A percentile compares a stretch with the other conserved stretches of the same genome.
Evolutionary conservation across 2,113 vertebrate species (phyloP).

Genomic region (Phocoena sinus): DNA sequence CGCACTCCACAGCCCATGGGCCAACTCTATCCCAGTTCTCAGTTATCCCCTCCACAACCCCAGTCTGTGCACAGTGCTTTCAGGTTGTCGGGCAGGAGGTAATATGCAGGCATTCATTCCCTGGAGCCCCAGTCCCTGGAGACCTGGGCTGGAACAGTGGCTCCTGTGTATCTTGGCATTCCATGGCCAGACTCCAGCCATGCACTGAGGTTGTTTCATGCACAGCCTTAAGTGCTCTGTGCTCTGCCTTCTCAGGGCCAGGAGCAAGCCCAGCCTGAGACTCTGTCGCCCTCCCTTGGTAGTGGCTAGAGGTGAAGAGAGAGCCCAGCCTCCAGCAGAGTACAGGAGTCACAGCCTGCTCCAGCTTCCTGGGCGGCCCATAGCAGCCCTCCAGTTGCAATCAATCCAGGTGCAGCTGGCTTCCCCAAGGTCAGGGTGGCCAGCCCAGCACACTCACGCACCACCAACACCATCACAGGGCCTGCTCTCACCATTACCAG

Average conservation of each 20-base stretch:
- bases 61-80: slow-evolving; percentile 38
- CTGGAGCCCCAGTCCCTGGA: slow-evolving; percentile 58
- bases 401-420: background rate
- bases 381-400: background rate
- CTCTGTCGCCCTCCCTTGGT: slow-evolving; percentile 64
- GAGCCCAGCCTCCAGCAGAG: background rate
- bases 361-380: background rate
- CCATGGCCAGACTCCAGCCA: slow-evolving; percentile 68
- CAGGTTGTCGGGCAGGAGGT: slow-evolving; percentile 28
- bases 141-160: slow-evolving; percentile 57
- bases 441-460: background rate
- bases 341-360: background rate
- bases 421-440: background rate
- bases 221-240: slow-evolving; percentile 58
- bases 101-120: slow-evolving; percentile 60
- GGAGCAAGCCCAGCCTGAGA: slow-evolving; percentile 40
- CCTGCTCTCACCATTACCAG: background rate
- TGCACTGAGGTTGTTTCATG: slow-evolving; percentile 66
- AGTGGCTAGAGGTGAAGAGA: slow-evolving; percentile 20
- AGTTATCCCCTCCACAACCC: background rate
- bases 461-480: background rate
- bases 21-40: slow-evolving; percentile 22
- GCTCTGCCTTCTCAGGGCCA: slow-evolving; percentile 28
- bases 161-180: slow-evolving; percentile 66
- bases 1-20: background rate